A percentile compares a stretch with the other conserved stretches of the same genome.
phyloP scores from a whole-genome alignment of 2,113 vertebrate genomes.

The Malaclemys terrapin region DNA sequence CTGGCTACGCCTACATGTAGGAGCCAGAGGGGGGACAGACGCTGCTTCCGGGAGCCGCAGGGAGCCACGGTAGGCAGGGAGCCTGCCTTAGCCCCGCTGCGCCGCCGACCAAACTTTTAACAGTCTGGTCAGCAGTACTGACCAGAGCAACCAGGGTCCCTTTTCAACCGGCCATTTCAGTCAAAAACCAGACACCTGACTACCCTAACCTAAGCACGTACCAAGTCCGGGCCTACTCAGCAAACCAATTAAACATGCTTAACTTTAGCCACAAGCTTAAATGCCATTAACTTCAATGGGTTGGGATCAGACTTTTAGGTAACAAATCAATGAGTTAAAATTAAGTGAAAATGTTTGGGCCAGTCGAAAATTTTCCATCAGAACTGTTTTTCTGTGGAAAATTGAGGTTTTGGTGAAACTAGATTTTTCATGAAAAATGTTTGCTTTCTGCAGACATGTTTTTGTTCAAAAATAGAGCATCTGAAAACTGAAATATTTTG shows the following conservation, averaged over 20 bases:
- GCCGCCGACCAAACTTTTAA: too few relatives aligned
- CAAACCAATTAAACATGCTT: background rate
- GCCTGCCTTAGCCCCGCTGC: too few relatives aligned
- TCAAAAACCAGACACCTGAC: too few relatives aligned
- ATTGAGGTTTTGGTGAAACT: background rate
- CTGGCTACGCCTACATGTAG: too few relatives aligned
- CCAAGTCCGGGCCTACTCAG: background rate
- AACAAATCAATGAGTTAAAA: background rate
- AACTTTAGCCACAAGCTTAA: background rate
- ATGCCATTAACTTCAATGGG: background rate
- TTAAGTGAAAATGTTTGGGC: background rate
- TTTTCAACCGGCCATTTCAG: too few relatives aligned
- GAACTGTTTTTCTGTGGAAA: background rate
- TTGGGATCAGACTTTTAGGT: background rate
- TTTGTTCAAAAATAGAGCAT: background rate
- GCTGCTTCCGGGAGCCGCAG: too few relatives aligned
- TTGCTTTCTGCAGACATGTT: background rate
- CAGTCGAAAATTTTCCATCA: background rate
- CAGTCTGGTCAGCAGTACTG: too few relatives aligned
- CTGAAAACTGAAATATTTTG: background rate
- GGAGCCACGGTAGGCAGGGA: too few relatives aligned
- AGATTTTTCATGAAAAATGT: background rate
- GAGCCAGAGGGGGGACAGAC: too few relatives aligned
- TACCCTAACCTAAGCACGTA: background rate
- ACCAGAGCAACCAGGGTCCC: too few relatives aligned